Evolutionary conservation across 1,140 invertebrate genomes (phyloP), one percentile per base, ranked within the genome.

Genomic region (Charaxes varanes): DNA sequence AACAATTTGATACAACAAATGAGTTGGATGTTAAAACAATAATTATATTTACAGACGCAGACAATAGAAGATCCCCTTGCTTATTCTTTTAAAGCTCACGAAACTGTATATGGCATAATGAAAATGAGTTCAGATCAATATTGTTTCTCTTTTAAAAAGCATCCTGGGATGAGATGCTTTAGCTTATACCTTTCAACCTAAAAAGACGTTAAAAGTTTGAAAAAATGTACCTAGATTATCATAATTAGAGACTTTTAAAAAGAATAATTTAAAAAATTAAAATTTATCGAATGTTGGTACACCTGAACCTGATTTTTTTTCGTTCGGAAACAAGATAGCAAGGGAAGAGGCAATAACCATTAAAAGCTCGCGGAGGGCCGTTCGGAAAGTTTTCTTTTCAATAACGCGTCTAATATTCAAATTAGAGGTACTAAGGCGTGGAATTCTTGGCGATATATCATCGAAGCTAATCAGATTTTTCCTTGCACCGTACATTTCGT

Each of bases 381-480:
- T 70, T 66, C 65, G 35, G 36, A 67, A 81, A 82, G 61, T 79
- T 82, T 78, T 68, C 71, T 81, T 78, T 82, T 82, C 78, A 82
- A 82, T 82, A 82, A 78, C 73, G 71, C 72, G 73, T 80, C 71
- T 77, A 71, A 80, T 80, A 82, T 82, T 82, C 76, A 82, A 82
- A 82, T 82, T 74, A 80, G 66, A 68, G 62, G 63, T 59, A 71
- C 60, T 69, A 72, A 78, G 58, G 64, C 71, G 70, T 52, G 49
- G 58, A 66, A 67, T 69, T 64, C 62, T 41, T 46, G 43, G 55
- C 78, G 57, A 77, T 82, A 79, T 77, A 82, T 82, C 78, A 82
- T 82, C 61, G 57, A 52, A 62, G 67, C 69, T 77, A 80, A 82
- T 82, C 78, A 80, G 73, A 80, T 80, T 82, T 80, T 73, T 69